Percentiles rank a stretch among this genome's conserved stretches.
These are phyloP conservation scores for Ephestia elutella DNA, from an alignment of 1,140 invertebrate genomes.

Conservation along the genomic window DNA sequence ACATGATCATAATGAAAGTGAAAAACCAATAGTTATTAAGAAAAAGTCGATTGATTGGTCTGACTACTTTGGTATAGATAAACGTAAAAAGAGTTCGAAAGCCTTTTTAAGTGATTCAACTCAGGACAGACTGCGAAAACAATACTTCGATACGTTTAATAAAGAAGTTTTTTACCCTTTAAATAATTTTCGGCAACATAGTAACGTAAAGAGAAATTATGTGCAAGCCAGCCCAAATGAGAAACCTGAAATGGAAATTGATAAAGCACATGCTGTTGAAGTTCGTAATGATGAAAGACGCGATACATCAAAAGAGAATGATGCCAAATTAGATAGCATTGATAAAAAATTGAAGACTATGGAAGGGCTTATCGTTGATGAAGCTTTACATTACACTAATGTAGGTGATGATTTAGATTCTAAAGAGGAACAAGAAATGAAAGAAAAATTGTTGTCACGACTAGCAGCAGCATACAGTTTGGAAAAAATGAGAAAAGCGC, in stretches of 20 bases:
- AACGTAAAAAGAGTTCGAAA: conserved; percentile 80
- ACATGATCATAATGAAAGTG: conserved; percentile 30
- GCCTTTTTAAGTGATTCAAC: conserved; percentile 44
- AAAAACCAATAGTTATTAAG: conserved; percentile 75
- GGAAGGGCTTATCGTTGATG: conserved; percentile 83
- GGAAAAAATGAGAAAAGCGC: conserved; percentile 84
- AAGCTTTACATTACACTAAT: conserved; percentile 83
- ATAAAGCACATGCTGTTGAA: conserved; percentile 36
- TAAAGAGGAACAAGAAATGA: conserved; percentile 80
- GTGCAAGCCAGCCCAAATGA: conserved; percentile 38
- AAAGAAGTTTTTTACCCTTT: conserved; percentile 69
- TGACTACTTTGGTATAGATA: conserved; percentile 88
- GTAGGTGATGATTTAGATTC: conserved; percentile 76
- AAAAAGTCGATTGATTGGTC: conserved; percentile 91
- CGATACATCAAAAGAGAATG: conserved; percentile 69
- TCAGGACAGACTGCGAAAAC: conserved; percentile 57
- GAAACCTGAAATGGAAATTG: conserved; percentile 42
- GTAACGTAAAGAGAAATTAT: conserved; percentile 57
- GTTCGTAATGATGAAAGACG: conserved; percentile 52
- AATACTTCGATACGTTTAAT: conserved; percentile 67
- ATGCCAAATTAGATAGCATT: conserved; percentile 81
- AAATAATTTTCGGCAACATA: conserved; percentile 63
- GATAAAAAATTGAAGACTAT: conserved; percentile 82
- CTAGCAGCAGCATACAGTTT: conserved; percentile 84
- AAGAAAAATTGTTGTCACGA: conserved; percentile 82